Base-by-base conservation (phyloP, 2,113 vertebrate genomes). In the Hypanus sabinus region DNA sequence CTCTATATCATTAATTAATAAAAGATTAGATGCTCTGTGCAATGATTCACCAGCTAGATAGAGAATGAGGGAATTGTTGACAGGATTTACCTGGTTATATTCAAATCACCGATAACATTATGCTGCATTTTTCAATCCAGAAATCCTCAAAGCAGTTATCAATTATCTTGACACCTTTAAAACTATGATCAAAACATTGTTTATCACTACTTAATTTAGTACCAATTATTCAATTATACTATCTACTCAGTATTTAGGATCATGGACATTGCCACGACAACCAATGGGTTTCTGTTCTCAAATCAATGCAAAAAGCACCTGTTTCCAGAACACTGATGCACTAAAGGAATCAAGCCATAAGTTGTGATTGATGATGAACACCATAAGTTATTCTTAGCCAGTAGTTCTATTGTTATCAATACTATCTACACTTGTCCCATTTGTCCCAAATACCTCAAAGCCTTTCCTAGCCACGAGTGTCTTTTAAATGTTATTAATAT, bases 141-240 rank as follows among this genome's bases (percentile, higher is more conserved):
- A 30, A 65, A 57, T 33, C 27, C 81, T 85, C 55, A 22, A 85
- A 57, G 55, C 24, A 85, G 81, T 85, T 88, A 88, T 62, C 57
- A 88, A 57, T 88, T 14, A 33, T 27, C 60, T 88, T 62, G 85
- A 88, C 85, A 88, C 85, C 57, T n/a, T 65, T 60, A n/a, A 65
- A 88, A 62, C 30, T 11, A 65, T 33, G 30, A 88, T 88, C 65
- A 88, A 88, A 65, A 33, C 33, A 16, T 65, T 12, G 11, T 65
- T 88, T 88, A 88, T 88, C n/a, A 14, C 16, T 88, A 88, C 27
- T 30, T 88, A 30, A 62, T 88, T 88, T 88, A 62, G 85, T 18
- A 30, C 85, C 85, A 88, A 65, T 65, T 65, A 88, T 88, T 88
- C 85, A 65, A 88, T 88, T 88, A 88, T 88, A 88, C 16, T 14